Evolutionary conservation across 2,113 vertebrate species (phyloP).

Genomic region (chimpanzee (Pan troglodytes)): NHGRI_mPanTro3-v2.1_pri NC_072414.2:10015001-10015500

Average conservation of each 20-base stretch:
- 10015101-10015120: not conserved
- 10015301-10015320: not conserved
- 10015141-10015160: not conserved
- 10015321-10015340: not conserved
- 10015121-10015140: not conserved
- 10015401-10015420: not conserved
- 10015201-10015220: not conserved
- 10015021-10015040: not conserved
- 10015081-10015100: not conserved
- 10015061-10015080: not conserved
- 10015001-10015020: not conserved
- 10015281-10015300: not conserved
- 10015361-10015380: not conserved
- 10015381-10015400: not conserved
- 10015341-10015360: not conserved
- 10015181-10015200: not conserved
- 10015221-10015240: not conserved
- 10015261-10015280: not conserved
- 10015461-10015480: not conserved
- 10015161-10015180: not conserved
- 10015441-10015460: not conserved
- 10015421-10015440: not conserved
- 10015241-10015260: not conserved
- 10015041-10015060: constrained; percentile 1
- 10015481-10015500: not conserved